A percentile compares a stretch with the other conserved stretches of the same genome.
Conservation (phyloP, 2,888 invertebrate genomes). For the Mythimna vitellina region DNA sequence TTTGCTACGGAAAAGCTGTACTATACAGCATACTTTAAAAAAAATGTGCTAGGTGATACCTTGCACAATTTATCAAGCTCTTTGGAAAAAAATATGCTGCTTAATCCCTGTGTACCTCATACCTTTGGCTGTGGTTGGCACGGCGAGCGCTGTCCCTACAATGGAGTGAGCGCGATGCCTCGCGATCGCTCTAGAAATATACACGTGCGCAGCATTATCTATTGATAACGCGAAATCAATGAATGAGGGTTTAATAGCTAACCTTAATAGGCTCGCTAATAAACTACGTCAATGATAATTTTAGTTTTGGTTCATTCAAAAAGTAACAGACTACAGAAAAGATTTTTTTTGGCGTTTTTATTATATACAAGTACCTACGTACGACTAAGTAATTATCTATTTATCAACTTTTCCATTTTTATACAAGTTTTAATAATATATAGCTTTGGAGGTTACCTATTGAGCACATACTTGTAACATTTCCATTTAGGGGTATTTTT, state of each 20-base stretch:
- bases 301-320: background rate
- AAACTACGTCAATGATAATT: constrained; percentile 13
- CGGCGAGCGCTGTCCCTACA: constrained; percentile 51
- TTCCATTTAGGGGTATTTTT: too few species aligned
- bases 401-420: too few species aligned
- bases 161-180: constrained; percentile 46
- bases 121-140: constrained; percentile 57
- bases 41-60: too few species aligned
- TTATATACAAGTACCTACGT: background rate
- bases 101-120: constrained; percentile 19
- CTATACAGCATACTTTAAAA: too few species aligned
- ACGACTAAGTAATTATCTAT: background rate
- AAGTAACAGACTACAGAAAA: background rate
- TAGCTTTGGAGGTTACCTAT: too few species aligned
- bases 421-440: too few species aligned
- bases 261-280: background rate
- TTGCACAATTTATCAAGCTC: too few species aligned
- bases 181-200: constrained; percentile 34
- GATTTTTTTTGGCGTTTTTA: background rate
- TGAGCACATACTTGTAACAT: too few species aligned
- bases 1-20: too few species aligned
- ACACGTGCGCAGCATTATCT: constrained; percentile 25
- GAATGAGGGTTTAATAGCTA: background rate
- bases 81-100: too few species aligned
- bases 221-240: constrained; percentile 13